Evolutionary conservation across 2,888 invertebrate species (phyloP), one percentile per base, ranked within the genome.

Genomic region (Lysandra coridon): DNA sequence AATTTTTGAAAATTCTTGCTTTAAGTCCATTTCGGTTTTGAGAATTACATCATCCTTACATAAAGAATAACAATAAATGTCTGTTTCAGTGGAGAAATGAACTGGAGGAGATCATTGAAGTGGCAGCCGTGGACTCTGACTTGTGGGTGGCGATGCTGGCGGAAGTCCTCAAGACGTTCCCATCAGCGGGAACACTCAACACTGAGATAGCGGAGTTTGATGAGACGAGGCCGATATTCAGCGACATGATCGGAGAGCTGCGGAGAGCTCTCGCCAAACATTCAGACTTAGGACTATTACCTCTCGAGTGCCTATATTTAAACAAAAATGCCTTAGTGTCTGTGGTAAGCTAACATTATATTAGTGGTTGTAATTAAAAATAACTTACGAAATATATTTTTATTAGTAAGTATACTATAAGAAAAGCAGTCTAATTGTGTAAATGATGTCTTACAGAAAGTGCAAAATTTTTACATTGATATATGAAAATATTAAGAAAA

Each of bases 141-240:
- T 96, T 99, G 85, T 99, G 99, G 99, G 99, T 99, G 60, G 98
- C 98, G 5, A 99, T 99, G 98, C 94, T 99, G 83, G 99, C 98
- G 2, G 99, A 99, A 94, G 97, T 98, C 83, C 97, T 99, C 95
- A 98, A 98, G 89, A 98, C 98, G 0, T 98, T 98, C 88, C 99
- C 99, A 1, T 96, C 97, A 0, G 97, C 97, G 0, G 98, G 98
- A 49, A 97, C 97, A 60, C 95, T 99, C 80, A 99, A 98, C 89
- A 97, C 98, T 62, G 98, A 98, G 92, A 97, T 98, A 86, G 91
- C 97, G 78, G 98, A 98, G 90, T 96, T 98, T 83, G 98, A 98
- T 85, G 98, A 98, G 88, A 98, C 98, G 49, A 95, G 98, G 83
- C 97, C 97, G 33, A 98, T 99, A 83, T 98, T 98, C 88, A 97